These are phyloP conservation scores for Parnassius smintheus DNA, from an alignment of 2,888 invertebrate genomes.

Conservation along the genomic window DNA sequence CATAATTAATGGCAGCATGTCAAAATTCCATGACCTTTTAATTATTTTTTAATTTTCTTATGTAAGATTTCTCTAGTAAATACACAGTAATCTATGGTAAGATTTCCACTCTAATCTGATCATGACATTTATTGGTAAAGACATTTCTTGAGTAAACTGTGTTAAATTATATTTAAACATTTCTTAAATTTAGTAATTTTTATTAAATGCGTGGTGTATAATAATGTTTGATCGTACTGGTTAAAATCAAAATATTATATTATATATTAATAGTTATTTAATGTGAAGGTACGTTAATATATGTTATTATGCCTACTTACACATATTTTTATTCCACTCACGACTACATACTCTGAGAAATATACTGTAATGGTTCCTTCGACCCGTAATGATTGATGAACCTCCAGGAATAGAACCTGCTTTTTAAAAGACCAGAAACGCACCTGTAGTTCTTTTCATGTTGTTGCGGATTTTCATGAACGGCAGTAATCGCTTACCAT, in stretches of 20 bases:
- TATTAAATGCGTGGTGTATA: conserved; percentile 6
- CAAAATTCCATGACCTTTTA: not conserved
- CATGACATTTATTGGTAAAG: conserved; percentile 5
- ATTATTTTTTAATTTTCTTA: not conserved
- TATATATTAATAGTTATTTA: not conserved
- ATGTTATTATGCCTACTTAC: too few relatives aligned
- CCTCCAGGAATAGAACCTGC: too few relatives aligned
- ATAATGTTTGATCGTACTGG: not conserved
- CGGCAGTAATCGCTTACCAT: too few relatives aligned
- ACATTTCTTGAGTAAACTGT: conserved; percentile 5
- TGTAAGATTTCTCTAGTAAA: conserved; percentile 1
- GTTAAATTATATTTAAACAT: conserved; percentile 10
- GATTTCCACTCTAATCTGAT: not conserved
- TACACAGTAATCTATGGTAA: too few relatives aligned
- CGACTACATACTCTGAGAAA: too few relatives aligned
- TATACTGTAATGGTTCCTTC: too few relatives aligned
- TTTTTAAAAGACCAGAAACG: too few relatives aligned
- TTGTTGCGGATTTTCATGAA: too few relatives aligned
- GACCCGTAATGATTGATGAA: too few relatives aligned
- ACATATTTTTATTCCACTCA: too few relatives aligned
- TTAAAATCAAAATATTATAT: too few relatives aligned
- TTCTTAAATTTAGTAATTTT: not conserved
- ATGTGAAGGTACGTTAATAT: conserved; percentile 11
- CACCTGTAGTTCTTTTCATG: too few relatives aligned
- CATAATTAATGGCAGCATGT: conserved; percentile 5